These are phyloP conservation scores for Phyllotreta cruciferae DNA, from an alignment of 2,888 invertebrate species.

Conservation along the genomic window DNA sequence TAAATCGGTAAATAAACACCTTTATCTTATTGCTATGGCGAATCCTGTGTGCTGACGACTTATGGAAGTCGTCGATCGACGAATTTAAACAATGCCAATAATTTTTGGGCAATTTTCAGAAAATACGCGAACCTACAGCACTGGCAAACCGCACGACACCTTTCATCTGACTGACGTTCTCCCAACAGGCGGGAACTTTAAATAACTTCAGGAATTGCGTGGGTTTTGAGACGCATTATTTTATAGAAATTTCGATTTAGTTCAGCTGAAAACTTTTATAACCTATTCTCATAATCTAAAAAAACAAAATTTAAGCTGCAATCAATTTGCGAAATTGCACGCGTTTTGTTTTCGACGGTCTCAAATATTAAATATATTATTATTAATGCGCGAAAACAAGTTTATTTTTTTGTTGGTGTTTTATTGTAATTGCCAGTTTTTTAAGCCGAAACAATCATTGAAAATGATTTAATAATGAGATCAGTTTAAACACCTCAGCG, in stretches of 20 bases:
- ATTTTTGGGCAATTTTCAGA: neutral
- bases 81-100: too few relatives aligned
- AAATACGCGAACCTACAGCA: constrained; percentile 32
- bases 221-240: constrained; percentile 9
- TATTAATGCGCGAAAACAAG: too few relatives aligned
- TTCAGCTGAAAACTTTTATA: neutral
- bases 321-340: too few relatives aligned
- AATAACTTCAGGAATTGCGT: constrained; percentile 24
- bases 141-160: constrained; percentile 26
- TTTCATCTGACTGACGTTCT: constrained; percentile 23
- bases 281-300: too few relatives aligned
- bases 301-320: too few relatives aligned
- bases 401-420: too few relatives aligned
- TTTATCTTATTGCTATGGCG: too few relatives aligned
- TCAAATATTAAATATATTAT: too few relatives aligned
- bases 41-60: too few relatives aligned
- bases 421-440: too few relatives aligned
- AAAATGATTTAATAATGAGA: constrained; percentile 12
- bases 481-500: constrained; percentile 8
- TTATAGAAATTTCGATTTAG: constrained; percentile 7
- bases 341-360: too few relatives aligned
- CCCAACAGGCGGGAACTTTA: constrained; percentile 31
- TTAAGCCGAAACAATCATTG: constrained; percentile 3
- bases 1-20: neutral
- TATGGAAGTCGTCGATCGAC: too few relatives aligned